A percentile compares a stretch with the other conserved stretches of the same genome.
Conservation (phyloP, 1,140 invertebrate species). For the Dreissena rostriformis region DNA sequence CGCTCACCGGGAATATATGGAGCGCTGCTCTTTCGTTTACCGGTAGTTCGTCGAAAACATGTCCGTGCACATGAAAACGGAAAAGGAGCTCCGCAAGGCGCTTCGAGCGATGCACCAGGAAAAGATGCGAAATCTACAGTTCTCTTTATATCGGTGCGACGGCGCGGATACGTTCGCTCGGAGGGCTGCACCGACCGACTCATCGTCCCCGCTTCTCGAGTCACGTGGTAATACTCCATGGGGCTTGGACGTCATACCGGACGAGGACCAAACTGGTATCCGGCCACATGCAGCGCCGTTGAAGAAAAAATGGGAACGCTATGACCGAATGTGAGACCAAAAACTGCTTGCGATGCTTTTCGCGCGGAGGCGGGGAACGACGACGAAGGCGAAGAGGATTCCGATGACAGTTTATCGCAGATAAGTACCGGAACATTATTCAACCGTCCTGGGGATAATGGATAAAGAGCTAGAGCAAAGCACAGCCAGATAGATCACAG, state of each 20-base stretch:
- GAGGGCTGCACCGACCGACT: neutral
- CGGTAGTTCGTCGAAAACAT: constrained; percentile 47
- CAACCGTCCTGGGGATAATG: constrained; percentile 34
- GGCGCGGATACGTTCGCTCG: constrained; percentile 32
- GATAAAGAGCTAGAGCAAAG: constrained; percentile 28
- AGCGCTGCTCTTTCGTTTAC: constrained; percentile 32
- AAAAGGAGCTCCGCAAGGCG: constrained; percentile 32
- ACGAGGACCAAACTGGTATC: constrained; percentile 9
- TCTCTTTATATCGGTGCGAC: constrained; percentile 31
- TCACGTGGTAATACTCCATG: constrained; percentile 42
- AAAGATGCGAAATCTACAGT: constrained; percentile 37
- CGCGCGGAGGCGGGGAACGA: neutral
- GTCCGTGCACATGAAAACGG: constrained; percentile 40
- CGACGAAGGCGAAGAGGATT: neutral
- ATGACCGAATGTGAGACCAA: constrained; percentile 1
- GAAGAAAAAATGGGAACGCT: neutral
- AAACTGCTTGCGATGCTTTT: constrained; percentile 10
- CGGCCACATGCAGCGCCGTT: constrained; percentile 35
- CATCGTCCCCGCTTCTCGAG: constrained; percentile 1
- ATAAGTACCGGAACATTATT: constrained; percentile 18
- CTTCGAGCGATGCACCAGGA: constrained; percentile 34
- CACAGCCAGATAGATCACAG: constrained; percentile 33
- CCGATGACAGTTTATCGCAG: constrained; percentile 27
- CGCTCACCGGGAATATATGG: constrained; percentile 47
- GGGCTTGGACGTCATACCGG: constrained; percentile 22